Evolutionary conservation across 2,888 invertebrate genomes (phyloP).

Genomic region (Apodemia mormo): DNA sequence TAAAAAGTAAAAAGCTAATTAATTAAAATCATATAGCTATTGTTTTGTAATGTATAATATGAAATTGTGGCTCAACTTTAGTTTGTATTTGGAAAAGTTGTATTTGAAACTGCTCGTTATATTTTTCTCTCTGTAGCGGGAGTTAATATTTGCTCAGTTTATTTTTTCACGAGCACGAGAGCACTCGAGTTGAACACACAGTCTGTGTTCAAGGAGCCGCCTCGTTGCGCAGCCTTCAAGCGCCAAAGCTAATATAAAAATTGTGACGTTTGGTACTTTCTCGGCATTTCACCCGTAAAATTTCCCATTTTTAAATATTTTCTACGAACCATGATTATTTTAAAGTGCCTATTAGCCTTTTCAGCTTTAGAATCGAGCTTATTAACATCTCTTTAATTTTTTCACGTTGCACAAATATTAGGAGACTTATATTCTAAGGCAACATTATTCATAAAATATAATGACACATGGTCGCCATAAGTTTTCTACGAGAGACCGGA

Average conservation of each 20-base stretch:
- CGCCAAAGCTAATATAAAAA: slow-evolving; percentile 61
- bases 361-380: slow-evolving; percentile 28
- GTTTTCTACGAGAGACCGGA: slow-evolving; percentile 61
- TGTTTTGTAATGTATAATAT: background rate
- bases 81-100: slow-evolving; percentile 44
- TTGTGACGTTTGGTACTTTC: slow-evolving; percentile 53
- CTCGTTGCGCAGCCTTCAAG: slow-evolving; percentile 42
- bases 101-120: slow-evolving; percentile 58
- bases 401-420: slow-evolving; percentile 41
- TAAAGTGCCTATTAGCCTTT: slow-evolving; percentile 23
- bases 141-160: slow-evolving; percentile 70
- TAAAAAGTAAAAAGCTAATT: too few relatives aligned
- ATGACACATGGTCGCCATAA: slow-evolving; percentile 75
- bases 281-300: slow-evolving; percentile 50
- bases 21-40: background rate
- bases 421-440: slow-evolving; percentile 42
- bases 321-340: slow-evolving; percentile 28
- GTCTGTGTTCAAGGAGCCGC: slow-evolving; percentile 62
- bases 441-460: slow-evolving; percentile 69
- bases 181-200: slow-evolving; percentile 67
- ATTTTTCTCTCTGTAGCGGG: slow-evolving; percentile 57
- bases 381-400: slow-evolving; percentile 33
- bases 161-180: slow-evolving; percentile 64
- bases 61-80: slow-evolving; percentile 23
- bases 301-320: slow-evolving; percentile 30